Evolutionary conservation across 2,113 vertebrate genomes (phyloP).

Genomic region (Hydropotes inermis): DNA sequence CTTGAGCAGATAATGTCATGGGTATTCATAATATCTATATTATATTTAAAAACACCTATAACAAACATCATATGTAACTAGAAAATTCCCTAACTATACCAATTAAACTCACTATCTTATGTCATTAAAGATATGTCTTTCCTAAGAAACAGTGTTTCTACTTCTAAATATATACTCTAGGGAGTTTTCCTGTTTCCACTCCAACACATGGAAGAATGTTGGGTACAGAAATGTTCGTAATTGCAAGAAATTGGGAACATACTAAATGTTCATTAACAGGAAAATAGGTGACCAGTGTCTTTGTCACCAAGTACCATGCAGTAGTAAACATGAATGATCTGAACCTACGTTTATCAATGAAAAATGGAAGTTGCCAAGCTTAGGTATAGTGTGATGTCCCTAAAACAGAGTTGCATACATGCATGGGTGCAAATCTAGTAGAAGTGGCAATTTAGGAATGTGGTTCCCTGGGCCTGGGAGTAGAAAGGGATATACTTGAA

Average conservation of each 20-base stretch:
- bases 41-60: neutral
- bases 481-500: neutral
- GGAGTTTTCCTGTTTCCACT: neutral
- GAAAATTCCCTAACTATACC: neutral
- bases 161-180: neutral
- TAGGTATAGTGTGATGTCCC: rapidly evolving
- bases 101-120: neutral
- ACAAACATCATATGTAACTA: neutral
- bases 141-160: neutral
- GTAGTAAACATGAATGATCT: rapidly evolving
- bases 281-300: too few relatives aligned
- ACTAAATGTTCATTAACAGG: neutral
- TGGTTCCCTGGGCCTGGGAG: too few relatives aligned
- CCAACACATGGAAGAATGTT: neutral
- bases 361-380: neutral
- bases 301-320: rapidly evolving
- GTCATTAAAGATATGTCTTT: neutral
- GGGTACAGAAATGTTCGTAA: neutral
- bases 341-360: neutral
- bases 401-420: rapidly evolving
- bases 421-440: rapidly evolving
- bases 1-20: neutral
- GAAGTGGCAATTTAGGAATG: neutral
- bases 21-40: neutral
- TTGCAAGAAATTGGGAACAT: neutral